Evolutionary conservation across 2,888 invertebrate species (phyloP).

Genomic region (Amblyteles armatorius): DNA sequence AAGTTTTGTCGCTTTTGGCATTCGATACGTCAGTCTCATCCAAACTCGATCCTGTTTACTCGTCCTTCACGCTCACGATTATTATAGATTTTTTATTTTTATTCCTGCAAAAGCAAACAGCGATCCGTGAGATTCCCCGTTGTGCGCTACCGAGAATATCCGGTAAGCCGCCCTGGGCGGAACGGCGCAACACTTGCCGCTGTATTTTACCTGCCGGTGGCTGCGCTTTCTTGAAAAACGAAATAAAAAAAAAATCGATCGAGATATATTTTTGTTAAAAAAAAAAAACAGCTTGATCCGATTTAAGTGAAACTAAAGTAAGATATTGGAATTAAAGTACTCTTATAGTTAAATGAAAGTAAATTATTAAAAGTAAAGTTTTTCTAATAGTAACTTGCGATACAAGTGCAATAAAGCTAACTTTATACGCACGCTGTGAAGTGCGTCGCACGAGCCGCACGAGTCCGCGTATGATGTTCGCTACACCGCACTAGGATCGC

Average conservation of each 20-base stretch:
- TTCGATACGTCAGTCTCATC: slow-evolving; percentile 77
- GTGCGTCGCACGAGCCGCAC: no score
- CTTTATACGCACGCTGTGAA: no score
- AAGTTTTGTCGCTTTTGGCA: slow-evolving; percentile 74
- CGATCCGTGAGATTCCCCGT: not conserved
- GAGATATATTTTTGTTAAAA: not conserved
- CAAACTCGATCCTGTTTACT: slow-evolving; percentile 60
- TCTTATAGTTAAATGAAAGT: not conserved
- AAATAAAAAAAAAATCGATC: slow-evolving; percentile 27
- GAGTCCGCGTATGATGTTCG: no score
- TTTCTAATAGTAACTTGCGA: not conserved
- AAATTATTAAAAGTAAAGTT: not conserved
- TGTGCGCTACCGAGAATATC: slow-evolving; percentile 19
- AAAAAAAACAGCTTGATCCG: not conserved
- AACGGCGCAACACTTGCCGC: slow-evolving; percentile 40
- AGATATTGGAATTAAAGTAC: not conserved
- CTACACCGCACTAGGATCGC: no score
- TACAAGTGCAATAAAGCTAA: no score
- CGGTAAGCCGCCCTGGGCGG: slow-evolving; percentile 39
- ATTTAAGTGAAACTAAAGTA: not conserved
- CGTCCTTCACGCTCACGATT: slow-evolving; percentile 61
- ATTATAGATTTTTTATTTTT: slow-evolving; percentile 44
- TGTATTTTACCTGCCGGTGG: slow-evolving; percentile 51
- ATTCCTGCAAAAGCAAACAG: not conserved
- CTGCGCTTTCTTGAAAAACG: not conserved